Evolutionary conservation across 2,797 vertebrate genomes (phyloP), one percentile per base, ranked within the genome.

Genomic region (Mastacembelus armatus): DNA sequence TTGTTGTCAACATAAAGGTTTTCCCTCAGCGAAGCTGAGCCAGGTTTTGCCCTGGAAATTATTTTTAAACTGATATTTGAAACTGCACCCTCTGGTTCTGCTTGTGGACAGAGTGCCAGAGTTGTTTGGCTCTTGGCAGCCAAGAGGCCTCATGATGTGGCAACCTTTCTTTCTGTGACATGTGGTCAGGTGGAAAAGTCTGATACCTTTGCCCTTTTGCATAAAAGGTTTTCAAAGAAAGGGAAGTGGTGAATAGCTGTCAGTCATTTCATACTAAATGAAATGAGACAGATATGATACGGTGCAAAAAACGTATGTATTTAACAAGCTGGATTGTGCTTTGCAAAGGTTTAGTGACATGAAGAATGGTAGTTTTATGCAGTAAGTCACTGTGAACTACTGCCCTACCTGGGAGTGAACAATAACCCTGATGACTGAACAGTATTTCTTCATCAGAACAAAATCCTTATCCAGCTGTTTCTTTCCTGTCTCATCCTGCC

Each of bases 391-490:
- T 36, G 11, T 39, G 40, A 19, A 40, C 14, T 7, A 32, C 26
- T n/a, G 19, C 33, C 90, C 61, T 90, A 99, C 97, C 96, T 99
- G 97, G 1, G 97, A 95, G 89, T 98, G 97, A 68, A 95, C 90
- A 3, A 98, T 93, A 85, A 97, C 95, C 52, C 97, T 94, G 54
- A 98, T 96, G 62, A 94, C 87, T 54, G 95, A 95, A 87, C 96
- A 98, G 89, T 97, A 97, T 79, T 97, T 98, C 88, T 97, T 98
- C 94, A 98, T 95, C 24, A 83, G 48, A 0, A 85, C 54, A 55
- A 98, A 97, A 75, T 98, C 97, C 84, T 96, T 98, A 85, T 98
- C 94, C 58, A 98, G 94, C 83, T 96, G 96, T 80, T 91, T 97
- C 78, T 96, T 97, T 80, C 97, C 96, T 0, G 88, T 71, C 12